Percentiles rank a stretch among this genome's conserved stretches.
phyloP scores from a whole-genome alignment of 2,888 invertebrate genomes.

The Erebia aethiops region DNA sequence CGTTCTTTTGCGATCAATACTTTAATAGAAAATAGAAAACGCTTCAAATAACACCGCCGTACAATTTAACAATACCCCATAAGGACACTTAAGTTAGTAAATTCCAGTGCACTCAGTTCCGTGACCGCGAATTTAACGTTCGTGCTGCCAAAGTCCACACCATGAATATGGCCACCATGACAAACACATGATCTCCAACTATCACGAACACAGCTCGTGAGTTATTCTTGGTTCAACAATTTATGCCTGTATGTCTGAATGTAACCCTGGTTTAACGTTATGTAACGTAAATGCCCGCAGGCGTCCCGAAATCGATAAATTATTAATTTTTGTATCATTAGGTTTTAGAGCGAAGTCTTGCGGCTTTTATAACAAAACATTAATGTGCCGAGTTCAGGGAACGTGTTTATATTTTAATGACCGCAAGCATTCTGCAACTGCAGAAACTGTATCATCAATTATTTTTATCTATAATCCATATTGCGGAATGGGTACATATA shows the following conservation, averaged over 20 bases:
- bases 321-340: conserved; percentile 27
- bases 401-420: not conserved
- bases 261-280: conserved; percentile 46
- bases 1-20: conserved; percentile 69
- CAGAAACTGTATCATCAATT: not conserved
- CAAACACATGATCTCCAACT: conserved; percentile 69
- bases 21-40: conserved; percentile 29
- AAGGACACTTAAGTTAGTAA: conserved; percentile 14
- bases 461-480: not conserved
- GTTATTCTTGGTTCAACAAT: conserved; percentile 54
- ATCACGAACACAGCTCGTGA: conserved; percentile 49
- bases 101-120: conserved; percentile 24
- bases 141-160: conserved; percentile 55
- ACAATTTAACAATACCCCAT: conserved; percentile 29
- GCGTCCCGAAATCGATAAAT: conserved; percentile 65
- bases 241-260: conserved; percentile 47
- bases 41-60: conserved; percentile 32
- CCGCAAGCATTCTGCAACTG: not conserved
- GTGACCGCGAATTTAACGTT: conserved; percentile 43
- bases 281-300: conserved; percentile 68
- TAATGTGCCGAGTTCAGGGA: not conserved
- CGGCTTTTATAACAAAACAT: conserved; percentile 10
- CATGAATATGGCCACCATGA: conserved; percentile 63
- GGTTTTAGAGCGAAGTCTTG: not conserved
- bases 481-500: not conserved